Percentiles rank a stretch among this genome's conserved stretches.
phyloP scores from a whole-genome alignment of 2,888 invertebrate genomes.

The Aporophyla nigra region DNA sequence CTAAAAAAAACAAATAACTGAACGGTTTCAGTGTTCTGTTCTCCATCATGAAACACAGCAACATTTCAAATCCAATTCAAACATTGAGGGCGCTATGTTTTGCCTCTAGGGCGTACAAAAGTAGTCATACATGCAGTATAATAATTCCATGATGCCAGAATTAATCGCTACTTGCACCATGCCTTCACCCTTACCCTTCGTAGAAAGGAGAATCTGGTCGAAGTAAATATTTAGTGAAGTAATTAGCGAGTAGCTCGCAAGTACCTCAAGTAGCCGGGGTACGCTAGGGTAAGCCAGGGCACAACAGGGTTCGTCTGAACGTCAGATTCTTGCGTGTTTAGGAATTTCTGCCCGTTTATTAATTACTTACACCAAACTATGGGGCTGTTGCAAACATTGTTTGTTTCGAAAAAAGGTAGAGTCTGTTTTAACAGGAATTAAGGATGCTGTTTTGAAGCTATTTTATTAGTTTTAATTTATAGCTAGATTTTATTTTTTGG shows the following conservation, averaged over 20 bases:
- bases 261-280: slow-evolving; percentile 53
- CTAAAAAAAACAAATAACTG: too few relatives aligned
- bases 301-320: slow-evolving; percentile 42
- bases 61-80: too few relatives aligned
- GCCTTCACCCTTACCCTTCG: slow-evolving; percentile 24
- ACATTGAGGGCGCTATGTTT: too few relatives aligned
- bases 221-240: slow-evolving; percentile 87
- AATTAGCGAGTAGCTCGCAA: slow-evolving; percentile 82
- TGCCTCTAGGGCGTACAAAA: too few relatives aligned
- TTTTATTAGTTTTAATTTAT: not conserved
- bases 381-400: slow-evolving; percentile 37
- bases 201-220: slow-evolving; percentile 76
- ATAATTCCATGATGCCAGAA: too few relatives aligned
- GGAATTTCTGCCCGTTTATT: slow-evolving; percentile 63
- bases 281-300: slow-evolving; percentile 25
- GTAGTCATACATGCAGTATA: too few relatives aligned
- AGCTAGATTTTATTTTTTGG: too few relatives aligned
- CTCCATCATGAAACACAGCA: too few relatives aligned
- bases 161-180: not conserved
- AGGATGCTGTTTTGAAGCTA: not conserved
- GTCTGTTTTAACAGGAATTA: not conserved
- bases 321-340: slow-evolving; percentile 62
- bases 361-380: slow-evolving; percentile 65
- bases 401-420: slow-evolving; percentile 25
- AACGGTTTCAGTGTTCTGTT: too few relatives aligned